These are phyloP conservation scores for Brienomyrus longianalis DNA, from an alignment of 2,113 vertebrate genomes.

Conservation along the genomic window DNA sequence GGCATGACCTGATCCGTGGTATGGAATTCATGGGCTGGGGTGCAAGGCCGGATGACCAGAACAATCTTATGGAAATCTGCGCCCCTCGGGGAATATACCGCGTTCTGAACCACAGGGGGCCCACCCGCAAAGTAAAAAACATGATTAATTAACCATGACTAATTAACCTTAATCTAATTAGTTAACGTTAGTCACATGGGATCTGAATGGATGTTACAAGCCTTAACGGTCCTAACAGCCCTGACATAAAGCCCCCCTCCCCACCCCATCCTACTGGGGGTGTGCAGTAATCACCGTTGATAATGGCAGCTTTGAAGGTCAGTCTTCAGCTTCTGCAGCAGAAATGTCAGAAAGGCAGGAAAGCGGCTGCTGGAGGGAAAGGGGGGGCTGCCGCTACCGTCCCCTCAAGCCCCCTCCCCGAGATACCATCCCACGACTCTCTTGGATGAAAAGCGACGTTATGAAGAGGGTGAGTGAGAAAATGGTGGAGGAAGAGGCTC, in stretches of 20 bases:
- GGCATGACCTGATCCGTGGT: not conserved
- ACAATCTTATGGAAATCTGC: not conserved
- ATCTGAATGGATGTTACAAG: constrained; percentile 18
- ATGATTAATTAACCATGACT: constrained; percentile 41
- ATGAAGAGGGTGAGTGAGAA: not conserved
- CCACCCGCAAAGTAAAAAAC: constrained; percentile 30
- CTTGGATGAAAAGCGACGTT: not conserved
- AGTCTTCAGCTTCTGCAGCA: constrained; percentile 31
- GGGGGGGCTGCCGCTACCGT: not conserved
- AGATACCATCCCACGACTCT: not conserved
- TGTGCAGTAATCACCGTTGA: constrained; percentile 27
- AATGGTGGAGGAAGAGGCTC: not conserved
- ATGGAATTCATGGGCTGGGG: not conserved
- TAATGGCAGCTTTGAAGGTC: constrained; percentile 43
- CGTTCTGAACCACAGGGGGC: not conserved
- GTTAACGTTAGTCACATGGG: constrained; percentile 33
- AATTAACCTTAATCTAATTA: constrained; percentile 41
- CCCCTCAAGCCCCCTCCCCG: not conserved
- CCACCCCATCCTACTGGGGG: not conserved
- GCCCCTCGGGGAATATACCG: not conserved
- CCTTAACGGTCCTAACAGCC: not conserved
- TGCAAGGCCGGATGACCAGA: not conserved
- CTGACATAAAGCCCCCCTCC: not conserved
- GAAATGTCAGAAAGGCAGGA: constrained; percentile 38
- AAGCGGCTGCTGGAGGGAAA: constrained; percentile 28